Percentiles rank a stretch among this genome's conserved stretches.
Evolutionary conservation across 1,140 invertebrate genomes (phyloP).

Genomic region (Pseudachorutes palmiensis): DNA sequence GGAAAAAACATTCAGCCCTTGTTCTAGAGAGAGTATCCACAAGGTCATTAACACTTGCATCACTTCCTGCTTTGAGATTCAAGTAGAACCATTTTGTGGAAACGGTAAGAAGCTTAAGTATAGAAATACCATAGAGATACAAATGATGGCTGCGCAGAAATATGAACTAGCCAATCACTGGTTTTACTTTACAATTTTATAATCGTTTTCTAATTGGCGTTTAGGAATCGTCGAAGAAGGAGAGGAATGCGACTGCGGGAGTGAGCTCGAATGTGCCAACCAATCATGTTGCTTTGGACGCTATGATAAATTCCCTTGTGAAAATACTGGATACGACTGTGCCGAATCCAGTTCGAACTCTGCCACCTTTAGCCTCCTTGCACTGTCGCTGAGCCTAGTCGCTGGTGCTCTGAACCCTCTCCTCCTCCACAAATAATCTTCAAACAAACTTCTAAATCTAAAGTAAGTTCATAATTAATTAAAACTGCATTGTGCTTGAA

Average conservation of each 20-base stretch:
- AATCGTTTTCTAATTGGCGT: neutral
- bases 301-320: slow-evolving; percentile 26
- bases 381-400: no score
- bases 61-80: slow-evolving; percentile 30
- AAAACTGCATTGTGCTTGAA: no score
- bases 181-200: neutral
- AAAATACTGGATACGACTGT: slow-evolving; percentile 29
- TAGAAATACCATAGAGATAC: neutral
- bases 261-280: slow-evolving; percentile 20
- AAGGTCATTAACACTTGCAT: slow-evolving; percentile 23
- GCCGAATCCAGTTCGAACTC: slow-evolving; percentile 1
- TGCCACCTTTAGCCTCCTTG: no score
- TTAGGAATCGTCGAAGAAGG: slow-evolving; percentile 33
- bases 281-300: slow-evolving; percentile 31
- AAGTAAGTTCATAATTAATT: no score
- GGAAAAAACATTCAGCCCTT: slow-evolving; percentile 31
- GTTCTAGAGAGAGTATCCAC: slow-evolving; percentile 20
- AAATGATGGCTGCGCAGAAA: no score
- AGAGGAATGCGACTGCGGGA: slow-evolving; percentile 37
- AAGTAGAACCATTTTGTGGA: slow-evolving; percentile 35
- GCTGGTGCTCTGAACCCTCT: no score
- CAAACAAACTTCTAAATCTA: no score
- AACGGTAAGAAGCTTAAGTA: no score
- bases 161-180: neutral
- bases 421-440: no score